A percentile compares a stretch with the other conserved stretches of the same genome.
Evolutionary conservation across 2,113 vertebrate species (phyloP).

Genomic region (Pterocles orientalis): DNA sequence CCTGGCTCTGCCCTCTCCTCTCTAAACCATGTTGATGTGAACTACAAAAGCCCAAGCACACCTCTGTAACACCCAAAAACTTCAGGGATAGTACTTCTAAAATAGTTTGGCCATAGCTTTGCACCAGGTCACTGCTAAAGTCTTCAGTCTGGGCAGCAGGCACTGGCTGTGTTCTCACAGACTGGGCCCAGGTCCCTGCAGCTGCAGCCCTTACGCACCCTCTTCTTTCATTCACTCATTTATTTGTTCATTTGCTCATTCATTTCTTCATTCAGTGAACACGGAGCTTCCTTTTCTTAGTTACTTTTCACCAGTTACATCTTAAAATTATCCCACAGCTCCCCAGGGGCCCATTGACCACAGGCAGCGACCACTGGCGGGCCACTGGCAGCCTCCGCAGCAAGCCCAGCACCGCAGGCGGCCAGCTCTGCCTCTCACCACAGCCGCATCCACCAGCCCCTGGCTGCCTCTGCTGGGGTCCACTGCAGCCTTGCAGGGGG

Average conservation of each 20-base stretch:
- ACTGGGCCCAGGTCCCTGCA: background rate
- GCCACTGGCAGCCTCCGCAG: background rate
- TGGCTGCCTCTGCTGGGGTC: background rate
- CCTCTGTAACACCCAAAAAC: background rate
- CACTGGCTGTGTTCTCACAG: background rate
- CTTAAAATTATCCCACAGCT: background rate
- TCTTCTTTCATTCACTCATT: background rate
- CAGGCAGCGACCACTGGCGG: fast-evolving
- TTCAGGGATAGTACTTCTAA: background rate
- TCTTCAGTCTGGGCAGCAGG: background rate
- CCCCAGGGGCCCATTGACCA: fast-evolving
- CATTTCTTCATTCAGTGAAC: background rate
- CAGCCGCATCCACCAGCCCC: background rate
- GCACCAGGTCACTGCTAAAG: background rate
- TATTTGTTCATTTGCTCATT: background rate
- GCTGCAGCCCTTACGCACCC: background rate
- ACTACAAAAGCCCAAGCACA: background rate
- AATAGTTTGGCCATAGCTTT: background rate
- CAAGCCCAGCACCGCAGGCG: background rate
- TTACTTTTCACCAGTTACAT: background rate
- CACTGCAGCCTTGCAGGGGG: fast-evolving
- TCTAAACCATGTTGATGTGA: background rate
- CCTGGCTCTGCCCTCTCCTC: background rate
- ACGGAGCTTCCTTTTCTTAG: background rate
- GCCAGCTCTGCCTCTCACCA: background rate